Percentiles rank a stretch among this genome's conserved stretches.
These are phyloP conservation scores for Peromyscus californicus DNA, from an alignment of 2,113 vertebrate species.

Conservation along the genomic window DNA sequence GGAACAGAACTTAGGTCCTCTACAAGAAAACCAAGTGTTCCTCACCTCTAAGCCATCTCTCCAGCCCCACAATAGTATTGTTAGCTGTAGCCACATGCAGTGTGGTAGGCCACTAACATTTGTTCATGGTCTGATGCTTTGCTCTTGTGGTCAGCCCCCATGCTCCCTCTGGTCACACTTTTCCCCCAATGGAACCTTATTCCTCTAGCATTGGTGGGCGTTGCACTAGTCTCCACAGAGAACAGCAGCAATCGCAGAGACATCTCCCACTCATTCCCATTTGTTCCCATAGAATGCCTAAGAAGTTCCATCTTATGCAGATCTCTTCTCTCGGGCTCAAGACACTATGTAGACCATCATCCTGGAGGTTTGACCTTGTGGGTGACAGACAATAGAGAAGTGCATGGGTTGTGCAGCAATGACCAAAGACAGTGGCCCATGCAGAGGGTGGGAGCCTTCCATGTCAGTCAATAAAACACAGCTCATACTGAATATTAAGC, in stretches of 20 bases:
- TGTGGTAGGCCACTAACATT: not conserved
- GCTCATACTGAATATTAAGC: not conserved
- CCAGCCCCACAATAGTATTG: not conserved
- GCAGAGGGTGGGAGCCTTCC: not conserved
- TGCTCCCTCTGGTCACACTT: not conserved
- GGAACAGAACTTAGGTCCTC: not conserved
- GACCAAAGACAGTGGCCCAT: not conserved
- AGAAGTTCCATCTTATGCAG: rapidly evolving
- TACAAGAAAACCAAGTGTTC: not conserved
- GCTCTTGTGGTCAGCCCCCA: not conserved
- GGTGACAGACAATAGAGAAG: not conserved
- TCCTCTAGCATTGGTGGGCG: too few species aligned
- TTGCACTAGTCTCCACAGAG: not conserved
- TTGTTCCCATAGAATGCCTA: not conserved
- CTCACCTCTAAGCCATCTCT: not conserved
- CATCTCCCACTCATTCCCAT: not conserved
- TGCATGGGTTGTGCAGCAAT: not conserved
- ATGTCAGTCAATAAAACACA: not conserved
- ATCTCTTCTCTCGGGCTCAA: not conserved
- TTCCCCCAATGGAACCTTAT: rapidly evolving
- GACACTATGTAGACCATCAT: not conserved
- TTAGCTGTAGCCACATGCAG: not conserved
- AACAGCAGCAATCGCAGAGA: not conserved
- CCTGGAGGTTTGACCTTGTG: not conserved
- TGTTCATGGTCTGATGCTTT: not conserved